Evolutionary conservation across 2,113 vertebrate genomes (phyloP), one percentile per base, ranked within the genome.

Genomic region (Spheniscus mendiculus): DNA sequence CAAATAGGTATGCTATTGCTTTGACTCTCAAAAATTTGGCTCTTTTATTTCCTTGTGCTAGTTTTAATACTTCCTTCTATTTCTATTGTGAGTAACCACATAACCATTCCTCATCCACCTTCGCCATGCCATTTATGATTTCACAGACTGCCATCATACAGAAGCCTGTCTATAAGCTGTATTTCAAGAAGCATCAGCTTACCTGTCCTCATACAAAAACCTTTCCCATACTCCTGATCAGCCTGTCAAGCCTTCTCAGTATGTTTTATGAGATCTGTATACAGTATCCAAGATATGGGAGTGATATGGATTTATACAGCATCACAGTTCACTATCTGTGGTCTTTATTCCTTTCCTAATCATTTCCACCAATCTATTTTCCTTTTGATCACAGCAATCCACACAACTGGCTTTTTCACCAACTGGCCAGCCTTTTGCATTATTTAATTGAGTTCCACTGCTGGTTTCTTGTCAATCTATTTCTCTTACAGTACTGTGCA

Each of bases 301-400:
- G 14, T 5, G 27, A 23, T 52, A 49, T 0, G 10, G 71, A 70
- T 80, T 88, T 45, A 38, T 7, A 49, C 15, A 81, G 40, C 86
- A 72, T 12, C 70, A 66, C 58, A 65, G 11, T 22, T 92, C 77
- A 47, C 29, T 40, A 10, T 25, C 30, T 55, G 27, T 3, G n/a
- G 15, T 69, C 74, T 72, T 65, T 52, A 83, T 42, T 76, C 26
- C 36, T 65, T 90, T 83, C 71, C 79, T 53, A 73, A 83, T 86
- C 4, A 92, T 87, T 95, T 87, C 83, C 53, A 96, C 67, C 91
- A 81, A 90, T 86, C 17, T 93, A 9, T 90, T 87, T 87, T 36
- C 63, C 80, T 70, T 87, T 73, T 89, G 86, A 92, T 92, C 80
- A 89, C 4, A 7, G 62, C 53, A 76, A 56, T 49, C 12, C 71